These are phyloP conservation scores for Melanotaenia trifasciata DNA, from an alignment of 2,797 vertebrate genomes.

Conservation along the genomic window DNA sequence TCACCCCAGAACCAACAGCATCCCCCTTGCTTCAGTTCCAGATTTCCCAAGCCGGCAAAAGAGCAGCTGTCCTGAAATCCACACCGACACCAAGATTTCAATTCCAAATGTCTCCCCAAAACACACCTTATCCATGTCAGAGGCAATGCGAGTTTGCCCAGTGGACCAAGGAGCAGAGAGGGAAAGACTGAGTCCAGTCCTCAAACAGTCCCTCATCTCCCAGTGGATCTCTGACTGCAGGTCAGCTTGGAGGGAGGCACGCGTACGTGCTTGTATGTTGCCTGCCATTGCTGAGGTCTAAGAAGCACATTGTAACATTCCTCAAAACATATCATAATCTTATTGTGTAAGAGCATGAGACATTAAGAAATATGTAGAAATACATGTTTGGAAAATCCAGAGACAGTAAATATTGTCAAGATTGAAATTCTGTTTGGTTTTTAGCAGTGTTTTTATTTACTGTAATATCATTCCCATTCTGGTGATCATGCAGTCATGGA, in stretches of 20 bases:
- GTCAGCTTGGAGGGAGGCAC: slow-evolving; percentile 86
- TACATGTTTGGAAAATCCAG: slow-evolving; percentile 18
- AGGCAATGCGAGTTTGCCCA: slow-evolving; percentile 19
- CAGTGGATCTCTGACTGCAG: slow-evolving; percentile 89
- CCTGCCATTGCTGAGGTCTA: slow-evolving; percentile 89
- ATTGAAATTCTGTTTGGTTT: slow-evolving; percentile 23
- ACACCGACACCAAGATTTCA: slow-evolving; percentile 32
- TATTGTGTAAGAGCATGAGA: slow-evolving; percentile 38
- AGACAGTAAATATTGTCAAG: slow-evolving; percentile 19
- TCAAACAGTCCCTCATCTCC: slow-evolving; percentile 82
- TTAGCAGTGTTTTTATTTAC: slow-evolving; percentile 28
- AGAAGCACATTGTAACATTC: slow-evolving; percentile 15
- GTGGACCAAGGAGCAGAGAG: slow-evolving; percentile 32
- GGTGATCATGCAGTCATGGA: slow-evolving; percentile 28
- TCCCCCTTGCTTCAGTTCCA: slow-evolving; percentile 74
- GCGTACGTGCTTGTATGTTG: slow-evolving; percentile 85
- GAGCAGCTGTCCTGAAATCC: slow-evolving; percentile 75
- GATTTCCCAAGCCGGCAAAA: slow-evolving; percentile 73
- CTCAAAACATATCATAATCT: slow-evolving; percentile 13
- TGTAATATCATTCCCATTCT: slow-evolving; percentile 17
- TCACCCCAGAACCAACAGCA: slow-evolving; percentile 64
- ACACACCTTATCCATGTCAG: slow-evolving; percentile 23
- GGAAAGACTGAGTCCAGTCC: slow-evolving; percentile 32
- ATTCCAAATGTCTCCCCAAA: slow-evolving; percentile 36
- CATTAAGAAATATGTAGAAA: slow-evolving; percentile 19